These are phyloP conservation scores for Phycodurus eques DNA, from an alignment of 2,113 vertebrate species.

Conservation along the genomic window DNA sequence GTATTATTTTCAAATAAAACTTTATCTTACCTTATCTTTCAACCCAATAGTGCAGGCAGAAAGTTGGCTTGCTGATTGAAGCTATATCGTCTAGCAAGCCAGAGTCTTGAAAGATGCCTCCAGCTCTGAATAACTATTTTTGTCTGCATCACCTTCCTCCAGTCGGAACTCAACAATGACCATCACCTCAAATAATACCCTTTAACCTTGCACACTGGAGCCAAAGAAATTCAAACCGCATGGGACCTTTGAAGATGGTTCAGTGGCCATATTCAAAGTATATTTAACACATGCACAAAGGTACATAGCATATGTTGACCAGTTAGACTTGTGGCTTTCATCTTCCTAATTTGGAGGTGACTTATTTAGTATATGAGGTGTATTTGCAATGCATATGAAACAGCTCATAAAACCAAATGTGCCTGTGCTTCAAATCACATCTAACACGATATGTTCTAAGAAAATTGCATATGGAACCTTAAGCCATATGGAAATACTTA, in stretches of 20 bases:
- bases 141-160: conserved; percentile 1
- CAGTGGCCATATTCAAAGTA: background rate
- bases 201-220: conserved; percentile 3
- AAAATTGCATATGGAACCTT: too few relatives aligned
- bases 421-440: background rate
- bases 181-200: conserved; percentile 5
- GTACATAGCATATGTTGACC: background rate
- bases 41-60: background rate
- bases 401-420: background rate
- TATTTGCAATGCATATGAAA: background rate
- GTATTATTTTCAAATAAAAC: too few relatives aligned
- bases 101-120: background rate
- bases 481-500: too few relatives aligned
- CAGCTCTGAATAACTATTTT: background rate
- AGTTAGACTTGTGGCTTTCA: background rate
- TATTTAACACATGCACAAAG: background rate
- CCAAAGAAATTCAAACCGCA: conserved; percentile 1
- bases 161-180: background rate
- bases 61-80: background rate
- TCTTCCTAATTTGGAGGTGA: background rate
- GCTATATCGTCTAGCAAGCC: background rate
- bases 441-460: too few relatives aligned
- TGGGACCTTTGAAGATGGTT: conserved; percentile 22
- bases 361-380: background rate
- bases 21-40: background rate